Evolutionary conservation across 2,113 vertebrate genomes (phyloP).

Genomic region (Catagonus wagneri): DNA sequence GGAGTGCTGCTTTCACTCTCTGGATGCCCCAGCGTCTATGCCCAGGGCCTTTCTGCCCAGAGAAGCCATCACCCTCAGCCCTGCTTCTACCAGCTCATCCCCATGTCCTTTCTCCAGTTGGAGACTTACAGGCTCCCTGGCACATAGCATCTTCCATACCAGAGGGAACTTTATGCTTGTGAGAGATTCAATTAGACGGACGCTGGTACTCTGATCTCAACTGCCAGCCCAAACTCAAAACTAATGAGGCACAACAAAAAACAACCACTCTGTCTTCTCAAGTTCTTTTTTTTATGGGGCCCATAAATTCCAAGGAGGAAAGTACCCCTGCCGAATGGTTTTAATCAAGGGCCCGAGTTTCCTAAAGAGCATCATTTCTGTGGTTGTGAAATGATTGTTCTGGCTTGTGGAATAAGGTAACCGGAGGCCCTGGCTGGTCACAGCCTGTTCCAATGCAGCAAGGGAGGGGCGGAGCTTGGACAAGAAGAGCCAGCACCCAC

Average conservation of each 20-base stretch:
- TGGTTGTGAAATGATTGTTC: conserved; percentile 40
- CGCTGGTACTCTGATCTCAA: conserved; percentile 84
- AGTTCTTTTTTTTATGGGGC: conserved; percentile 82
- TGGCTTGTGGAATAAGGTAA: neutral
- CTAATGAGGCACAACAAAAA: conserved; percentile 88
- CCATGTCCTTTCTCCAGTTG: neutral
- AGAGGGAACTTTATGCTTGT: conserved; percentile 80
- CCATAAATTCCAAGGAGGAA: conserved; percentile 84
- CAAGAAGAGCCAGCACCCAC: neutral
- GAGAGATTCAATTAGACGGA: conserved; percentile 86
- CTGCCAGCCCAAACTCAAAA: conserved; percentile 86
- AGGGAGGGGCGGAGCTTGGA: neutral
- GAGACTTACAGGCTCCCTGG: conserved; percentile 66
- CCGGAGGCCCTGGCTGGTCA: neutral
- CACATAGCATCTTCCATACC: conserved; percentile 74
- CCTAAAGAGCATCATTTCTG: conserved; percentile 69
- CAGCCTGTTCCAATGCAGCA: neutral
- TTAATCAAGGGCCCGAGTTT: conserved; percentile 75
- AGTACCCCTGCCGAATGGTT: conserved; percentile 74
- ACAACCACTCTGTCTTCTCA: conserved; percentile 83
- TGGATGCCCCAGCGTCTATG: neutral
- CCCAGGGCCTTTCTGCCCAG: neutral
- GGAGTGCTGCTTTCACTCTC: neutral
- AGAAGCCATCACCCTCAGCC: neutral
- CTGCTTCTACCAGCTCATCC: neutral